Evolutionary conservation across 2,797 vertebrate genomes (phyloP).

Genomic region (Phataginus tricuspis): DNA sequence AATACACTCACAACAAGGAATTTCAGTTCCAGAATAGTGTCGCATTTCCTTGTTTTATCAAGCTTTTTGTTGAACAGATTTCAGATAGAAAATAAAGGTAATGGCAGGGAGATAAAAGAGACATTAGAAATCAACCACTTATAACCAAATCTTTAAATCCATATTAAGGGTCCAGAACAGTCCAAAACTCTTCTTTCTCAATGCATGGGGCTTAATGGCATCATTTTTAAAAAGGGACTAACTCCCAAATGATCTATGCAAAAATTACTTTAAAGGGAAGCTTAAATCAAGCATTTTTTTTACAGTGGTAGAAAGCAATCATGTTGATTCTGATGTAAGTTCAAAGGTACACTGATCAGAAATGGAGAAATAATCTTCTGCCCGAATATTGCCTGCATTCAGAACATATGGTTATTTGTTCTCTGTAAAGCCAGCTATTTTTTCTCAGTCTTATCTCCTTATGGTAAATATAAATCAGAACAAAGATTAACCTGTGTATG

Average conservation of each 20-base stretch:
- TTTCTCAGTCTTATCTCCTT: not conserved
- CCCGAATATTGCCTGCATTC: not conserved
- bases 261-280: slow-evolving; percentile 19
- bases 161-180: not conserved
- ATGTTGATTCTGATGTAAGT: slow-evolving; percentile 27
- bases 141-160: slow-evolving; percentile 44
- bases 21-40: not conserved
- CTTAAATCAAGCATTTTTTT: slow-evolving; percentile 14
- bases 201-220: not conserved
- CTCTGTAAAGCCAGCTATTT: not conserved
- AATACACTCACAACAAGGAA: slow-evolving; percentile 6
- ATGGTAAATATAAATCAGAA: slow-evolving; percentile 7
- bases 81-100: not conserved
- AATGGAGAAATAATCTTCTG: slow-evolving; percentile 47
- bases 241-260: not conserved
- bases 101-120: not conserved
- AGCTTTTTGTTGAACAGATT: not conserved
- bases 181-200: not conserved
- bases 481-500: not conserved
- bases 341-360: not conserved
- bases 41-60: slow-evolving; percentile 20
- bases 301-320: not conserved
- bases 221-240: slow-evolving; percentile 8
- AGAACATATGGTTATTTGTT: slow-evolving; percentile 30
- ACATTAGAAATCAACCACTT: not conserved